Percentiles rank a stretch among this genome's conserved stretches.
phyloP scores from a whole-genome alignment of 2,113 vertebrate species.

The Callipepla californica region DNA sequence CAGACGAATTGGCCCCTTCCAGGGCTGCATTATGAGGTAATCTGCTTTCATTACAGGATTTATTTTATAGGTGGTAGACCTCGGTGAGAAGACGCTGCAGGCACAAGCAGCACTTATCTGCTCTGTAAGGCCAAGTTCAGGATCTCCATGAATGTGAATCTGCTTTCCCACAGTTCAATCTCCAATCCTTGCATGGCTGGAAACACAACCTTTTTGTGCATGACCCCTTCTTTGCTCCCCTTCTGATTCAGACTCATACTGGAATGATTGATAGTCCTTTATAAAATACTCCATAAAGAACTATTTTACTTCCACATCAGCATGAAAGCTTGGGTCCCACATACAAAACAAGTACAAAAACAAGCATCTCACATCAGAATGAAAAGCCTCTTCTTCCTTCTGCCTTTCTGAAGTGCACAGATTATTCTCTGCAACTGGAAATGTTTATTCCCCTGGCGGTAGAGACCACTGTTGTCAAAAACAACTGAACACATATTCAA shows the following conservation, averaged over 20 bases:
- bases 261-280: conserved; percentile 65
- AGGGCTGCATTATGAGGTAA: conserved; percentile 65
- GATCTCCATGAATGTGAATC: conserved; percentile 14
- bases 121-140: conserved; percentile 47
- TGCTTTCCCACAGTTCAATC: conserved; percentile 67
- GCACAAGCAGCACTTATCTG: not conserved
- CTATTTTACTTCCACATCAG: conserved; percentile 42
- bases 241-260: conserved; percentile 36
- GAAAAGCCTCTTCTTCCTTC: conserved; percentile 31
- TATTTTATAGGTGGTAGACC: conserved; percentile 61
- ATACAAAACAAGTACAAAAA: conserved; percentile 14
- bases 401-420: conserved; percentile 25
- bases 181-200: conserved; percentile 19
- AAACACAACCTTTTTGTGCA: conserved; percentile 34
- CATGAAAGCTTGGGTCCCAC: conserved; percentile 24
- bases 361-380: not conserved
- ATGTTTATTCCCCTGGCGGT: not conserved
- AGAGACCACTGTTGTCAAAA: not conserved
- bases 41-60: conserved; percentile 68
- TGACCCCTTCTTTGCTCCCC: conserved; percentile 43
- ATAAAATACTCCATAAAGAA: conserved; percentile 59
- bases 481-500: not conserved
- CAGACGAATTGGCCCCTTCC: conserved; percentile 66
- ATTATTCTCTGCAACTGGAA: conserved; percentile 1
- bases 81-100: conserved; percentile 19